A percentile compares a stretch with the other conserved stretches of the same genome.
Conservation (phyloP, 2,113 vertebrate species). For the Columbina picui region DNA sequence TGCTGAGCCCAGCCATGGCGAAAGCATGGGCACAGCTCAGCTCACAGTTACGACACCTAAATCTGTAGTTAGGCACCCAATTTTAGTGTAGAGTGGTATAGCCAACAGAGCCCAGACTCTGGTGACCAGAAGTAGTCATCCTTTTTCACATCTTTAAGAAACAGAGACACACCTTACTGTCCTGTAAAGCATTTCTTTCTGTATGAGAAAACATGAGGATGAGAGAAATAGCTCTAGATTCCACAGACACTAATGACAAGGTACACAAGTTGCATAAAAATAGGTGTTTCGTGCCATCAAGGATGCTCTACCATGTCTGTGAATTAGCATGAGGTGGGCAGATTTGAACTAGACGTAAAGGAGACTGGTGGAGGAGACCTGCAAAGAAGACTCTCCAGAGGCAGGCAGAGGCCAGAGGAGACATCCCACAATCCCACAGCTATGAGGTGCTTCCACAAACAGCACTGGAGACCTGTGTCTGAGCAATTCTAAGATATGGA, state of each 20-base stretch:
- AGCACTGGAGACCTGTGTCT: not conserved
- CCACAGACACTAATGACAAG: not conserved
- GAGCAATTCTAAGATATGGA: not conserved
- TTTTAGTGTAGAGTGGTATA: not conserved
- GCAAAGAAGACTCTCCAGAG: not conserved
- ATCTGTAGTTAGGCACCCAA: not conserved
- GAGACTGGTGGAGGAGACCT: not conserved
- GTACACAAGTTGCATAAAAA: not conserved
- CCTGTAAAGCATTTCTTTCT: not conserved
- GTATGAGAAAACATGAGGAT: not conserved
- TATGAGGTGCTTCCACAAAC: not conserved
- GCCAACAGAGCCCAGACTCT: not conserved
- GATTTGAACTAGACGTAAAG: not conserved
- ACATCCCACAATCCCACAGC: not conserved
- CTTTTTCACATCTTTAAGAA: not conserved
- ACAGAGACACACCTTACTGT: not conserved
- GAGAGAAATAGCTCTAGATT: not conserved
- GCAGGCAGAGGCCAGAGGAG: not conserved
- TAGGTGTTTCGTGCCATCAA: not conserved
- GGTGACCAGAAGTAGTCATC: not conserved
- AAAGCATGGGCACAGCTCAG: not conserved
- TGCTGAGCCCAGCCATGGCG: not conserved
- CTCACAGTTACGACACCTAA: not conserved
- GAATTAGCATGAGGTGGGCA: not conserved
- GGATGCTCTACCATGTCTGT: not conserved